Evolutionary conservation across 2,113 vertebrate species (phyloP).

Genomic region (Smithornis capensis): DNA sequence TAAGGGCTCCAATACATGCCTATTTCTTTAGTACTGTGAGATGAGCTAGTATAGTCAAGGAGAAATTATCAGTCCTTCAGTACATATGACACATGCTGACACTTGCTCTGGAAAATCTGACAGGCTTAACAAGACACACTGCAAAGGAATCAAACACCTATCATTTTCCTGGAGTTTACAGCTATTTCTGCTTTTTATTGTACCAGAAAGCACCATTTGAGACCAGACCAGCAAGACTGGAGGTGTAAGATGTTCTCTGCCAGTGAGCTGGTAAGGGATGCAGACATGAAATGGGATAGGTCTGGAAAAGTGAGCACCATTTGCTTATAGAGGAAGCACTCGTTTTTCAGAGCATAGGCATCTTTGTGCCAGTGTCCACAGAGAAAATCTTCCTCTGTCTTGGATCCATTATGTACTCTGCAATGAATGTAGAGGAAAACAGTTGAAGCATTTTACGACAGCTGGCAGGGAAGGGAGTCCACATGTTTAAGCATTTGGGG

Average conservation of each 20-base stretch:
- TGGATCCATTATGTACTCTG: background rate
- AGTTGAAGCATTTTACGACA: background rate
- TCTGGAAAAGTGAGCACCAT: background rate
- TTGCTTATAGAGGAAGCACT: background rate
- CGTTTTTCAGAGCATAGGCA: background rate
- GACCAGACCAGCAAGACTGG: background rate
- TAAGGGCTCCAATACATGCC: background rate
- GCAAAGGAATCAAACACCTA: background rate
- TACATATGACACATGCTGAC: accelerated
- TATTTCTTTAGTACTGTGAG: background rate
- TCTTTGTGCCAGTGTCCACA: background rate
- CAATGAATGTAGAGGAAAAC: background rate
- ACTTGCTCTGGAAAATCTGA: background rate
- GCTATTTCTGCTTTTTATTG: background rate
- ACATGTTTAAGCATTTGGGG: background rate
- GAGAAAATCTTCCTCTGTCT: background rate
- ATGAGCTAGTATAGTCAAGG: background rate
- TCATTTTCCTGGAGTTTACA: background rate
- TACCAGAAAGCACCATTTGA: background rate
- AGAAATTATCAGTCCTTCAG: background rate
- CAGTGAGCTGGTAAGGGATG: background rate
- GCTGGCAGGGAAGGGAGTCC: background rate
- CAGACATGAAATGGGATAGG: background rate
- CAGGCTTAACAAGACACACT: background rate
- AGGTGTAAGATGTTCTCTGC: background rate